Percentiles rank a stretch among this genome's conserved stretches.
These are phyloP conservation scores for Scartelaos histophorus DNA, from an alignment of 2,113 vertebrate species.

Conservation along the genomic window DNA sequence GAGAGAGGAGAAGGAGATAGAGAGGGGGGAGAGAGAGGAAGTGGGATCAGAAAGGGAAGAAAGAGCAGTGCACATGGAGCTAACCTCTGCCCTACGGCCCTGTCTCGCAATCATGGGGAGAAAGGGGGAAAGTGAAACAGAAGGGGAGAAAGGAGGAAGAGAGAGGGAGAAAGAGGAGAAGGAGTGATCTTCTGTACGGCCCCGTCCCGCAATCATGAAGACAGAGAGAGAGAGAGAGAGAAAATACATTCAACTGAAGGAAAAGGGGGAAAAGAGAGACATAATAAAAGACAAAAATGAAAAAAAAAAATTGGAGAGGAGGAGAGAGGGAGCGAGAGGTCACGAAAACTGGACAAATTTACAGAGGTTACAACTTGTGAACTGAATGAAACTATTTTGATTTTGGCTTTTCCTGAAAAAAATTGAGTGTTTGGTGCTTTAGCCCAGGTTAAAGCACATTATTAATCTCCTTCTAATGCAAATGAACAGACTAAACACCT, in stretches of 20 bases:
- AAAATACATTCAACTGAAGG: no score
- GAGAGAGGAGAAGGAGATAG: no score
- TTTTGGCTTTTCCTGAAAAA: no score
- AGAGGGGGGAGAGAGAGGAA: no score
- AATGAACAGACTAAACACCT: conserved; percentile 21
- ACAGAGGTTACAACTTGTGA: no score
- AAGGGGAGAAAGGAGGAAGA: background rate
- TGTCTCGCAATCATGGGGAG: conserved; percentile 49
- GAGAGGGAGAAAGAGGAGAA: background rate
- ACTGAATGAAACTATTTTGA: no score
- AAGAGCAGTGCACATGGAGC: conserved; percentile 59
- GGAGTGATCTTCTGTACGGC: conserved; percentile 62
- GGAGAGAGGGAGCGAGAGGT: background rate
- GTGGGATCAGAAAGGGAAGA: no score
- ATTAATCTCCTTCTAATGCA: background rate
- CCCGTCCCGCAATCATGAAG: conserved; percentile 53
- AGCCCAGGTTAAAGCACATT: background rate
- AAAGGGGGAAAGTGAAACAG: background rate
- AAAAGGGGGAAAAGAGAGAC: background rate
- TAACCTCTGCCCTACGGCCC: conserved; percentile 68
- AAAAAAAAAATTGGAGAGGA: no score
- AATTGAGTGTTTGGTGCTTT: no score
- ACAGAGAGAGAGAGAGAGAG: background rate
- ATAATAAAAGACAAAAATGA: no score
- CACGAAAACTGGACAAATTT: no score